Percentiles rank a stretch among this genome's conserved stretches.
These are phyloP conservation scores for Mythimna impura DNA, from an alignment of 2,888 invertebrate species.

Conservation along the genomic window DNA sequence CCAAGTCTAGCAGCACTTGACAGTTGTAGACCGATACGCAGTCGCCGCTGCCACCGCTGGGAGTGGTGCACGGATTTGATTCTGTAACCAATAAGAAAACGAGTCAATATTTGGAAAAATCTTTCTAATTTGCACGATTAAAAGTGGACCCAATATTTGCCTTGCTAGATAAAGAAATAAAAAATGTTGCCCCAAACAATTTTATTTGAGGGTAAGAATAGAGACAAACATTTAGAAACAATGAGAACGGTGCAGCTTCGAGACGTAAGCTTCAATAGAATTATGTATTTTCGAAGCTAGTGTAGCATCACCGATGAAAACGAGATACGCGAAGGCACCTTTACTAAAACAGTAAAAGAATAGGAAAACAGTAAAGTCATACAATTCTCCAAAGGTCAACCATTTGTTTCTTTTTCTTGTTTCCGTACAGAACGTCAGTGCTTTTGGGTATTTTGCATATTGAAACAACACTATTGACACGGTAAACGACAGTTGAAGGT, in stretches of 20 bases:
- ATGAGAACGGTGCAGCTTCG: no score
- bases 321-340: background rate
- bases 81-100: conserved; percentile 39
- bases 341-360: background rate
- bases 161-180: background rate
- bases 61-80: conserved; percentile 76
- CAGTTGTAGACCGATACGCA: conserved; percentile 84
- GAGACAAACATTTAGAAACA: background rate
- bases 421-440: no score
- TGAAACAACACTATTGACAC: background rate
- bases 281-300: background rate
- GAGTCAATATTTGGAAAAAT: background rate
- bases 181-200: background rate
- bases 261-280: background rate
- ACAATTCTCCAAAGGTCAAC: conserved; percentile 9
- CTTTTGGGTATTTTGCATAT: background rate
- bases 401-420: conserved; percentile 6
- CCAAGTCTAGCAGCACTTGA: conserved; percentile 71
- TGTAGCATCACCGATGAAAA: background rate
- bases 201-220: background rate
- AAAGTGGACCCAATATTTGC: background rate
- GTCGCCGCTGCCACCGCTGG: conserved; percentile 75
- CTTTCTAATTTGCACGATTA: background rate
- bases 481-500: background rate
- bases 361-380: conserved; percentile 6